These are phyloP conservation scores for Meloidogyne exigua DNA, from an alignment of 1,140 invertebrate genomes.

Conservation along the genomic window DNA sequence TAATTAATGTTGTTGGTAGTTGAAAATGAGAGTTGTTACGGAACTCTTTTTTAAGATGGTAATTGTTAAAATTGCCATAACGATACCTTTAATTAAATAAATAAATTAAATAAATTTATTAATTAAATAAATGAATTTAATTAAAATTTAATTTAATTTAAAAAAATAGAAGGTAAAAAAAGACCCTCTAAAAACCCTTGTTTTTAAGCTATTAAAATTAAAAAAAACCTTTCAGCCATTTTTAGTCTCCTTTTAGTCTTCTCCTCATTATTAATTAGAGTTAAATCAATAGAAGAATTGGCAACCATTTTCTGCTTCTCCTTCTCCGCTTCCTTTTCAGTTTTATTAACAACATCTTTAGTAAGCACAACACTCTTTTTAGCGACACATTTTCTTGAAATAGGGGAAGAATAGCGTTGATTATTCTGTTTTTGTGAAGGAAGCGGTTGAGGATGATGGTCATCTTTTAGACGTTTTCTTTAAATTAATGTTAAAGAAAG, in stretches of 20 bases:
- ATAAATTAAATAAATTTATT: background rate
- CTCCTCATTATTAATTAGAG: background rate
- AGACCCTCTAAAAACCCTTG: too few relatives aligned
- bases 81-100: too few relatives aligned
- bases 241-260: background rate
- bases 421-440: background rate
- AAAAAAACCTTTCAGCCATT: constrained; percentile 22
- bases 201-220: background rate
- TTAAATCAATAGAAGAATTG: too few relatives aligned
- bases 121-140: background rate
- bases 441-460: background rate
- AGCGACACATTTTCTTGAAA: background rate
- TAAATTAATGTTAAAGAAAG: too few relatives aligned
- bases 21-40: background rate
- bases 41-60: constrained; percentile 26
- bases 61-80: constrained; percentile 59
- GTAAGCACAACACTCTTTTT: background rate
- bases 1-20: too few relatives aligned
- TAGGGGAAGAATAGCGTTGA: background rate
- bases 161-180: too few relatives aligned
- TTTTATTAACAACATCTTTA: too few relatives aligned
- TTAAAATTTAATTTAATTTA: too few relatives aligned
- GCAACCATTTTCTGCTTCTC: background rate
- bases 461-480: background rate
- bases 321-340: background rate